A percentile compares a stretch with the other conserved stretches of the same genome.
These are phyloP conservation scores for Scaptomyza hsui DNA, from an alignment of 1,140 invertebrate genomes.

Conservation along the genomic window DNA sequence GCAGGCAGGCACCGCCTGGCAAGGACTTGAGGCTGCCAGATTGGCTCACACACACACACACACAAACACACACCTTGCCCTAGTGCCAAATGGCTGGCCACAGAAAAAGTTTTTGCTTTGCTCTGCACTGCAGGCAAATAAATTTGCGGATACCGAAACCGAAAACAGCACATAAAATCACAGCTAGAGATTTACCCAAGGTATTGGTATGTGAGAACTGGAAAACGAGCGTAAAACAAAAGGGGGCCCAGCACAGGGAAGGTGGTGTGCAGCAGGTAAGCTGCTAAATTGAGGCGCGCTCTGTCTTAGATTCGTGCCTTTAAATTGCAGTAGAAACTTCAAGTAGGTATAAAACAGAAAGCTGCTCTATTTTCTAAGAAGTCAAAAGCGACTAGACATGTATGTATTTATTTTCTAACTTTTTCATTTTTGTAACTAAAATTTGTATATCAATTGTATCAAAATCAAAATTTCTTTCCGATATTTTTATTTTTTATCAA, in stretches of 20 bases:
- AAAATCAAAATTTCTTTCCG: too few species aligned
- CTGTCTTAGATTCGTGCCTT: background rate
- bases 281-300: conserved; percentile 2
- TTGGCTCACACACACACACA: conserved; percentile 25
- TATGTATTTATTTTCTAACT: too few species aligned
- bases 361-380: background rate
- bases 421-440: too few species aligned
- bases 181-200: conserved; percentile 67
- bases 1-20: conserved; percentile 1
- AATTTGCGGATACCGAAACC: conserved; percentile 78
- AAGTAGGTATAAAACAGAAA: background rate
- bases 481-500: too few species aligned
- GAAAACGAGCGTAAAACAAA: background rate
- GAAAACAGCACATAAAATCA: conserved; percentile 80
- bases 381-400: too few species aligned
- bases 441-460: too few species aligned
- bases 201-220: conserved; percentile 36
- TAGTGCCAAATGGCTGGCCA: conserved; percentile 28
- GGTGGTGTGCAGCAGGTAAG: background rate
- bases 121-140: conserved; percentile 80
- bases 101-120: conserved; percentile 59
- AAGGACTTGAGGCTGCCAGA: conserved; percentile 27
- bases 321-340: conserved; percentile 4
- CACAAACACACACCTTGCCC: conserved; percentile 26
- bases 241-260: background rate